These are phyloP conservation scores for Steinernema hermaphroditum DNA, from an alignment of 2,888 invertebrate genomes.

Conservation along the genomic window DNA sequence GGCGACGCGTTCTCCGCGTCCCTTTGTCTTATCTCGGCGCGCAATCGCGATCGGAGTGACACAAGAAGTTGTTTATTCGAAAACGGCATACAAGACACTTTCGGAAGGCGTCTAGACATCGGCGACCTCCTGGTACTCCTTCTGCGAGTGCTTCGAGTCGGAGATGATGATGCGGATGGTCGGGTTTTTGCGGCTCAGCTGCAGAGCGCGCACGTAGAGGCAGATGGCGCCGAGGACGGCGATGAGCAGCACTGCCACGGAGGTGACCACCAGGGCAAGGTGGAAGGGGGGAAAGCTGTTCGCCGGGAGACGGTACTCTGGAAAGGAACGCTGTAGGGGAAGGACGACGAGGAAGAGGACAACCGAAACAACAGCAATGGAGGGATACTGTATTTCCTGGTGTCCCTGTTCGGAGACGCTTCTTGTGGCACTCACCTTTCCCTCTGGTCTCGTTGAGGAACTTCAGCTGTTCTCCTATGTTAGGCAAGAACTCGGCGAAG, in stretches of 20 bases:
- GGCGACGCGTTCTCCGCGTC: neutral
- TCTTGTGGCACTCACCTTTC: neutral
- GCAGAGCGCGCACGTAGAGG: slow-evolving; percentile 21
- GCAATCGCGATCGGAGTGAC: neutral
- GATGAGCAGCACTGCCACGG: slow-evolving; percentile 9
- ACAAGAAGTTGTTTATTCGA: slow-evolving; percentile 6
- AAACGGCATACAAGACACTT: slow-evolving; percentile 7
- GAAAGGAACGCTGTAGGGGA: neutral
- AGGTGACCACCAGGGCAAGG: slow-evolving; percentile 15
- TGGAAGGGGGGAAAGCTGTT: slow-evolving; percentile 22
- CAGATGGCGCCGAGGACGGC: slow-evolving; percentile 23
- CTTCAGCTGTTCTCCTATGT: slow-evolving; percentile 15
- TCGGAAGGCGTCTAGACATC: neutral
- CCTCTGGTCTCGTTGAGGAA: neutral
- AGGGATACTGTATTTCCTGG: too few species aligned
- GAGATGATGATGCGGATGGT: slow-evolving; percentile 23
- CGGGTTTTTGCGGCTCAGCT: slow-evolving; percentile 17
- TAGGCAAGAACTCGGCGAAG: slow-evolving; percentile 16
- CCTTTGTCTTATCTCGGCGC: neutral
- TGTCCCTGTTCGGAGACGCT: too few species aligned
- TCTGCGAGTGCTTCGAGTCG: slow-evolving; percentile 25
- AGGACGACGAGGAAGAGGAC: neutral
- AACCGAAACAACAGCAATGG: too few species aligned
- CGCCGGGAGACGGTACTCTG: slow-evolving; percentile 15
- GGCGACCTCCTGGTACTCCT: slow-evolving; percentile 10